Base-by-base conservation (phyloP, 1,140 invertebrate species). In the Hyphantria cunea region DNA sequence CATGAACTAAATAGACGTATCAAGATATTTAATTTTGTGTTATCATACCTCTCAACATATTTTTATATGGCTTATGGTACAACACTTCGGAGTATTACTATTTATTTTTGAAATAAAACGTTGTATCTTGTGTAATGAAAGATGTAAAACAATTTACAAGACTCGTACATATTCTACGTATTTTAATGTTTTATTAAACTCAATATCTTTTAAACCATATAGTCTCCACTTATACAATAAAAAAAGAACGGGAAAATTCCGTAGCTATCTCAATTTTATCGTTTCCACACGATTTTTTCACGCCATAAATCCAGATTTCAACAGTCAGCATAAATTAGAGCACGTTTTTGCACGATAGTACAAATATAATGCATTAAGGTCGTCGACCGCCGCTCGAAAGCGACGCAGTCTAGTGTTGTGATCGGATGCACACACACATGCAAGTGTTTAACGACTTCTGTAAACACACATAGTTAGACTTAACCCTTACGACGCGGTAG, bases 301-400 rank as follows among this genome's bases (percentile, higher is more conserved):
- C 15, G 45, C 15, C 34, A 58, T 49, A 58, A 58, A 58, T 58
- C 55, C 33, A 58, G 45, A 58, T 49, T 49, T 58, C 34, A 25
- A 12, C 33, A 49, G 55, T 58, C 45, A 49, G 55, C 34, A 55
- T 55, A 56, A 58, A 59, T 65, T 65, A 59, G 63, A 59, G 12
- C 49, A 47, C 32, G 17, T 51, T 64, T 64, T 49, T 47, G 45
- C 47, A 11, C 42, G 47, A 53, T 33, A 48, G 60, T 63, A 47
- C 60, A 47, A 25, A 25, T 25, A 25, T 25, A 25, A 25, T 58
- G 55, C 49, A 59, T 25, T 49, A 41, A 17, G 63, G 54, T 65
- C 63, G 13, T 17, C 48, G 63, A 42, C 63, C 55, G 14, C 32
- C 52, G 37, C 52, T 55, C 52, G 37, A 56, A 49, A 48, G 17